Evolutionary conservation across 2,888 invertebrate species (phyloP).

Genomic region (Creontiades dilutus): DNA sequence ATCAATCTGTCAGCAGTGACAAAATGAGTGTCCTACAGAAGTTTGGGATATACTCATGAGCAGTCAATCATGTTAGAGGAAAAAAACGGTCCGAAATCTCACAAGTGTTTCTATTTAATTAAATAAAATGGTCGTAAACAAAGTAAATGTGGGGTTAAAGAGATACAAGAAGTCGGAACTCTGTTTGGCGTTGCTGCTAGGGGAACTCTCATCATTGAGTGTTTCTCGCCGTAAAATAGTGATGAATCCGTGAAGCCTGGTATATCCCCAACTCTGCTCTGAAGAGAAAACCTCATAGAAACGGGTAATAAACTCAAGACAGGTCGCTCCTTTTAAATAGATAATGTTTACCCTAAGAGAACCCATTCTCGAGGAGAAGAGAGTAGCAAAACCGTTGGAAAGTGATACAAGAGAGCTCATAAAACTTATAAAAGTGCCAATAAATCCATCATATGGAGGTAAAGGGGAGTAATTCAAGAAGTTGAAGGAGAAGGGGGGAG

Average conservation of each 20-base stretch:
- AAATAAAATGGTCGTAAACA: not conserved
- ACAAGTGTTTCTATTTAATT: not conserved
- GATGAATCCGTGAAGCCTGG: constrained; percentile 9
- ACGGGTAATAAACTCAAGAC: constrained; percentile 9
- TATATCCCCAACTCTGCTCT: not conserved
- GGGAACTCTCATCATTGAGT: constrained; percentile 10
- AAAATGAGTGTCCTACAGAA: no score
- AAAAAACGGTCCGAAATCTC: no score
- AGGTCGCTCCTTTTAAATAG: constrained; percentile 37
- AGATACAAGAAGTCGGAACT: constrained; percentile 13
- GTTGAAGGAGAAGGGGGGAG: constrained; percentile 14
- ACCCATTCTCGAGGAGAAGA: not conserved
- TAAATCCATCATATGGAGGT: constrained; percentile 69
- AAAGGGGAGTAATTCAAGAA: constrained; percentile 27
- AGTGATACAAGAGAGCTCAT: constrained; percentile 64
- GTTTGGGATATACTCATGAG: no score
- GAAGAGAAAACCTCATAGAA: not conserved
- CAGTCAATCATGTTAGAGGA: no score
- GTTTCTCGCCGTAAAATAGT: not conserved
- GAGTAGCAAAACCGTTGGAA: not conserved
- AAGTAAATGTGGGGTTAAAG: not conserved
- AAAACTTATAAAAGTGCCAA: constrained; percentile 66
- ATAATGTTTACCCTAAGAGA: constrained; percentile 42
- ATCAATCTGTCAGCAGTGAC: no score
- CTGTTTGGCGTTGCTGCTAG: constrained; percentile 10